A percentile compares a stretch with the other conserved stretches of the same genome.
phyloP scores from a whole-genome alignment of 2,113 vertebrate genomes.

The Chiloscyllium plagiosum region DNA sequence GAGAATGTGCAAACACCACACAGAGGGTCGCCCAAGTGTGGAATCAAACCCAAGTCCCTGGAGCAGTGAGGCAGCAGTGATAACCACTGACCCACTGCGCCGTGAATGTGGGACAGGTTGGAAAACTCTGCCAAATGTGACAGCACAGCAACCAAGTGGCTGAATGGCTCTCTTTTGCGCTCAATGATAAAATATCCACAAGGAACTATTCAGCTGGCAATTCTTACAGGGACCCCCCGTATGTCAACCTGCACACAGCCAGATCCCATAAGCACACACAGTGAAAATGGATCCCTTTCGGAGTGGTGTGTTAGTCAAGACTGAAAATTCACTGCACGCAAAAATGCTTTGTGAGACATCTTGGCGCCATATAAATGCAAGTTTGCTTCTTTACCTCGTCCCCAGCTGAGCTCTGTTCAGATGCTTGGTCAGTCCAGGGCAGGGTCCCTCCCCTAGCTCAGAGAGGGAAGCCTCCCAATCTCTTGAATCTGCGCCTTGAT shows the following conservation, averaged over 20 bases:
- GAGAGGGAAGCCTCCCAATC: not conserved
- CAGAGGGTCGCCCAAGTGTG: no score
- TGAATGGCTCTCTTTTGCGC: not conserved
- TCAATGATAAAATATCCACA: no score
- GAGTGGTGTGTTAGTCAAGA: not conserved
- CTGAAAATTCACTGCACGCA: not conserved
- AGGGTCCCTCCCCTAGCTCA: no score
- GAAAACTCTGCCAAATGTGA: no score
- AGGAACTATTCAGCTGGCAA: not conserved
- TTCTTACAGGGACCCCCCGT: not conserved
- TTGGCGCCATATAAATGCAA: not conserved
- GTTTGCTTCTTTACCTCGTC: not conserved
- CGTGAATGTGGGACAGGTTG: no score
- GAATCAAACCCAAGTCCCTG: no score
- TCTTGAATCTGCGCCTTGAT: not conserved
- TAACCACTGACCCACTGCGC: no score
- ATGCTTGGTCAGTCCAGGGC: no score
- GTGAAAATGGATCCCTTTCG: not conserved
- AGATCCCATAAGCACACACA: not conserved
- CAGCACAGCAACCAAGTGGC: not conserved
- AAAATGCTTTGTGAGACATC: no score
- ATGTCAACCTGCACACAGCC: not conserved
- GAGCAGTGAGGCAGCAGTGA: no score
- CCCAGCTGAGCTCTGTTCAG: not conserved
- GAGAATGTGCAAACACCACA: no score